Percentiles rank a stretch among this genome's conserved stretches.
phyloP scores from a whole-genome alignment of 2,797 vertebrate genomes.

The Simalia tracyae region DNA sequence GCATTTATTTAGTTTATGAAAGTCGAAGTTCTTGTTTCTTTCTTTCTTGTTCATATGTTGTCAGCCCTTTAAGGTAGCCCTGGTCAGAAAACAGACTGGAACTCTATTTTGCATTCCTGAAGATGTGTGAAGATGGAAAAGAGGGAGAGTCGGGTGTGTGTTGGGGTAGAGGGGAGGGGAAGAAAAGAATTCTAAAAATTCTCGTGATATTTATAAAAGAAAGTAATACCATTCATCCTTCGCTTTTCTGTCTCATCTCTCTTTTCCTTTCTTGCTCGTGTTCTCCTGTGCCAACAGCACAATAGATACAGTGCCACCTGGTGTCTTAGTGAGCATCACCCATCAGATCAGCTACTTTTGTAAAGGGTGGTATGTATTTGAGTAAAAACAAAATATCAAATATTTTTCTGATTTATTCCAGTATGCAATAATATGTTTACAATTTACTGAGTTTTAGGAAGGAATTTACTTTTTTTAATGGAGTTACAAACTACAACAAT shows the following conservation, averaged over 20 bases:
- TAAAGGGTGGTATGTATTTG: neutral
- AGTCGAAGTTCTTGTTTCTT: neutral
- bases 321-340: conserved; percentile 11
- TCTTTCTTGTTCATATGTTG: neutral
- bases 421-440: neutral
- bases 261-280: neutral
- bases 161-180: neutral
- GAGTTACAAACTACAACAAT: neutral
- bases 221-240: neutral
- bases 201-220: neutral
- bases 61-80: neutral
- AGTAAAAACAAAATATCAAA: neutral
- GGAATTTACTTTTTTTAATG: neutral
- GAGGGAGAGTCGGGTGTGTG: neutral
- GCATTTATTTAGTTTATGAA: neutral
- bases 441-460: neutral
- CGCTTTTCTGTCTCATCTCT: neutral
- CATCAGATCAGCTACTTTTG: neutral
- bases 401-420: neutral
- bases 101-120: neutral
- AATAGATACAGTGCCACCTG: conserved; percentile 45
- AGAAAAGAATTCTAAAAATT: neutral
- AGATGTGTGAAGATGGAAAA: neutral
- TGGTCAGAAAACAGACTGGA: neutral
- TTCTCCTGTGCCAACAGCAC: neutral